These are phyloP conservation scores for Adoxophyes honmai DNA, from an alignment of 1,140 invertebrate genomes.

Conservation along the genomic window DNA sequence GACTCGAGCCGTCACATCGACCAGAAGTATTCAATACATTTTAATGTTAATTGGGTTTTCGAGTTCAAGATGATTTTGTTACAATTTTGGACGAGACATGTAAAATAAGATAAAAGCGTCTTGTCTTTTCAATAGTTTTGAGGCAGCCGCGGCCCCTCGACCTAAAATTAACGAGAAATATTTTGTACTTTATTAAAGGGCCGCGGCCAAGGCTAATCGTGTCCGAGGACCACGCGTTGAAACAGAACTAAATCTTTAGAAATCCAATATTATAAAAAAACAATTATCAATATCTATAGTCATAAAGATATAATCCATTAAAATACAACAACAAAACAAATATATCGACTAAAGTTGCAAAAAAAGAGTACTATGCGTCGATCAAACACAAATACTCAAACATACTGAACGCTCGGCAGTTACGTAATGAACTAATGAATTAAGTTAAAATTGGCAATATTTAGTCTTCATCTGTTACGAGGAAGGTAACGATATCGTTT, in stretches of 20 bases:
- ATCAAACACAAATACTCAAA: slow-evolving; percentile 72
- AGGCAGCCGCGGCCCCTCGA: slow-evolving; percentile 40
- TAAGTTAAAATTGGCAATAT: slow-evolving; percentile 40
- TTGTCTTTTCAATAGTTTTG: slow-evolving; percentile 46
- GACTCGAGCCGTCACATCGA: neutral
- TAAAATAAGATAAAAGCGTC: slow-evolving; percentile 28
- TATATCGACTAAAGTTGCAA: slow-evolving; percentile 39
- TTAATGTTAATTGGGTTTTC: neutral
- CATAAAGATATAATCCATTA: slow-evolving; percentile 69
- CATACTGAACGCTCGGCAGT: slow-evolving; percentile 23
- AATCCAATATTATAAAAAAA: slow-evolving; percentile 50
- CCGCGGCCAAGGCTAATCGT: slow-evolving; percentile 23
- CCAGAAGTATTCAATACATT: slow-evolving; percentile 17
- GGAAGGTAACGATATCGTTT: slow-evolving; percentile 38
- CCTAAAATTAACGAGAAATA: slow-evolving; percentile 61
- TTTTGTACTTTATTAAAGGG: slow-evolving; percentile 69
- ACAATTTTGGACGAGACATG: slow-evolving; percentile 2
- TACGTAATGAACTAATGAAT: too few relatives aligned
- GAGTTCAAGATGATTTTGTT: neutral
- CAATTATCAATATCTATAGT: slow-evolving; percentile 52
- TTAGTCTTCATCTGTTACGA: slow-evolving; percentile 32
- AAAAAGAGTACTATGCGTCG: slow-evolving; percentile 29
- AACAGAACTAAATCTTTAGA: slow-evolving; percentile 30
- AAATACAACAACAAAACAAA: slow-evolving; percentile 73
- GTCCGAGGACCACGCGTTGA: slow-evolving; percentile 1